Evolutionary conservation across 2,113 vertebrate species (phyloP), one percentile per base, ranked within the genome.

Genomic region (Coracopsis vasa): DNA sequence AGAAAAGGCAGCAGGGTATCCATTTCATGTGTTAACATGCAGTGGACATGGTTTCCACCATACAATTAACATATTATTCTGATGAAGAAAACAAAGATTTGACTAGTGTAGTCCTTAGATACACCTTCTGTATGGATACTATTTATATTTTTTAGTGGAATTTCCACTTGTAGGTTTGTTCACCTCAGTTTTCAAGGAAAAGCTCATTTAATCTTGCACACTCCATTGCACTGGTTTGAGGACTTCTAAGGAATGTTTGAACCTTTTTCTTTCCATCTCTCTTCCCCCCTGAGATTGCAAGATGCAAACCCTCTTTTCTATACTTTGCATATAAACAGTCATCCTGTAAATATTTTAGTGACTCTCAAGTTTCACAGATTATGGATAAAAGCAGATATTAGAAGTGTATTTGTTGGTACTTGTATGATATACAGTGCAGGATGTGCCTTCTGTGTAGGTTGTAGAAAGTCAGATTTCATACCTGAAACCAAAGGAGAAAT

Each of bases 211-310:
- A 39, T 12, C 9, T 72, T 44, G 13, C 15, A 21, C 4, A 0
- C n/a, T 85, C 21, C 19, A 11, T 44, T 92, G 45, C 9, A 3
- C 16, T 50, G 14, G 5, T 74, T 61, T 83, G 54, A 19, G 16
- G 21, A 70, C 79, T 85, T 83, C 8, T 58, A 29, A 72, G n/a
- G 20, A 47, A 10, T 2, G 1, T 17, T 17, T 58, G 44, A 44
- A 27, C 27, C 50, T 47, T 65, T 70, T 88, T 60, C 51, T 80
- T 72, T 39, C 25, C 1, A 6, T 82, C 10, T 74, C 37, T 67
- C 39, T 61, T 73, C 4, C 2, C 2, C 5, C 5, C 7, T n/a
- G n/a, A n/a, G n/a, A n/a, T n/a, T n/a, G n/a, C 20, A n/a, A 12
- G 0, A 2, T 16, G 8, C 18, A 54, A 65, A 17, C 2, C 2